Base-by-base conservation (phyloP, 1,140 invertebrate genomes). In the Tetranychus cinnabarinus region DNA sequence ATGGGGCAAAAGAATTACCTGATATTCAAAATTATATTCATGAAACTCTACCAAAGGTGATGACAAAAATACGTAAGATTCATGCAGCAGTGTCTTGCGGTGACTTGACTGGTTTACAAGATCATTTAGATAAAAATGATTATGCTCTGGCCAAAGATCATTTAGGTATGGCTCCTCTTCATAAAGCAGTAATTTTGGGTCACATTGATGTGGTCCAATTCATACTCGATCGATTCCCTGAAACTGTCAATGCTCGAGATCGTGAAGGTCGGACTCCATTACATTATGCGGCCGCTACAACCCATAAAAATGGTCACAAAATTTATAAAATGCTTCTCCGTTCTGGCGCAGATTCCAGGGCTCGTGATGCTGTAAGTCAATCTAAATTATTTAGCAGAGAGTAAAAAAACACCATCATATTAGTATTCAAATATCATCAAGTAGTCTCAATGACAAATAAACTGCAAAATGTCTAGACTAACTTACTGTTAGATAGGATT, bases 191-290 rank as follows among this genome's bases (percentile, higher is more conserved):
- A 15, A 86, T 86, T 23, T 70, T 89, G 33, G 84, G 84, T 0
- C 78, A 82, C 65, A 70, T 76, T 39, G 80, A 82, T 58, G 80
- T 87, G 34, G 76, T 82, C 0, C 77, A 83, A 62, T 84, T 82
- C 70, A 80, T 90, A 34, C 70, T 86, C 0, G 67, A 70, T 50
- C 76, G 79, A 42, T 78, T 78, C 63, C 81, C 80, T 66, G 81
- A 83, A n/a, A 78, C 80, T 12, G 73, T 83, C 2, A 77, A 78
- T 42, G 76, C 79, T 6, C 73, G 75, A 39, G 87, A 90, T 69
- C 80, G 64, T 61, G 83, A 88, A 61, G 88, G 88, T 23, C 79
- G 87, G 65, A 92, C 86, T 3, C 81, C 93, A 0, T 71, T 97
- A 42, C 92, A 97, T 74, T 80, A 79, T 68, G 95, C 88, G 67